A percentile compares a stretch with the other conserved stretches of the same genome.
Conservation (phyloP, 35 echinoderm and acorn worm genomes). For the Ptychodera flava region DNA sequence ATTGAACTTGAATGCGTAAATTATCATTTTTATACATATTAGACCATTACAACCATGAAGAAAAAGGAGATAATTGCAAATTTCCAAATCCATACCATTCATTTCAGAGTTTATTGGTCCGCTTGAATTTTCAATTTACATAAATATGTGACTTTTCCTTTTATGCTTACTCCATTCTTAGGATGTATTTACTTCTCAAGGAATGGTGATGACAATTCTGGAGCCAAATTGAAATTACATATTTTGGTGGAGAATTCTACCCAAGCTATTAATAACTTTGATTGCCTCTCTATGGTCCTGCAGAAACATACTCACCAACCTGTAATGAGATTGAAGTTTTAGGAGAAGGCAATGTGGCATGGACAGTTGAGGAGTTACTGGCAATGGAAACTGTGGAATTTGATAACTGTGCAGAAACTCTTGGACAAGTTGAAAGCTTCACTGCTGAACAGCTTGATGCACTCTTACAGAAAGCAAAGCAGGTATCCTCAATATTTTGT, state of each 20-base stretch:
- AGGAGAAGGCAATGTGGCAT: constrained; percentile 32
- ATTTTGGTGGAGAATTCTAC: neutral
- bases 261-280: neutral
- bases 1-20: too few species aligned
- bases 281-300: constrained; percentile 3
- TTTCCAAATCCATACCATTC: too few species aligned
- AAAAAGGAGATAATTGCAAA: too few species aligned
- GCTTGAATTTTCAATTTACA: too few species aligned
- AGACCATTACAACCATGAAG: too few species aligned
- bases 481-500: neutral
- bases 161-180: too few species aligned
- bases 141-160: too few species aligned
- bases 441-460: constrained; percentile 14
- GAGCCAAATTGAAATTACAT: too few species aligned
- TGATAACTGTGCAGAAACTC: constrained; percentile 25
- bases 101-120: too few species aligned
- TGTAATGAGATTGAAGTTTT: constrained; percentile 34
- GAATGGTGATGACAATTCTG: too few species aligned
- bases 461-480: constrained; percentile 28
- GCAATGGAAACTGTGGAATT: constrained; percentile 18
- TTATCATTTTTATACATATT: too few species aligned
- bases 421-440: constrained; percentile 18
- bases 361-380: constrained; percentile 36
- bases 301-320: constrained; percentile 17
- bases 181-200: too few species aligned